A percentile compares a stretch with the other conserved stretches of the same genome.
Conservation (phyloP, 2,797 vertebrate species). For the Catamblyrhynchus diadema region DNA sequence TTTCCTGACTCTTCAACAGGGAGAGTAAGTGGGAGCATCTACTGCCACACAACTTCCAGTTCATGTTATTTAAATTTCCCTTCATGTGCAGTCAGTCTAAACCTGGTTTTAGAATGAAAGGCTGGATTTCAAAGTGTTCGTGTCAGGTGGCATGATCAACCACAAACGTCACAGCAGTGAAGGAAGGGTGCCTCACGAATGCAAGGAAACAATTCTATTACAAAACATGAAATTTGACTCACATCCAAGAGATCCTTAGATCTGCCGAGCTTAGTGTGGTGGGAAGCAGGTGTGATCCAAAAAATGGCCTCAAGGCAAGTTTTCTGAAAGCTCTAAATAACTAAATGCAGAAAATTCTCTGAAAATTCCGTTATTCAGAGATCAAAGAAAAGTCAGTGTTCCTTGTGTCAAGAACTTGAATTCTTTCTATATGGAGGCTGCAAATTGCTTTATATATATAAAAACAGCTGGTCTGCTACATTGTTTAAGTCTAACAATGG, state of each 20-base stretch:
- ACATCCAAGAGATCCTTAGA: not conserved
- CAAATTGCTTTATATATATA: not conserved
- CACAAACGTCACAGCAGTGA: not conserved
- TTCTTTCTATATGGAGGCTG: not conserved
- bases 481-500: not conserved
- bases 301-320: constrained; percentile 13
- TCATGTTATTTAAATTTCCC: not conserved
- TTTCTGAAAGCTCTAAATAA: constrained; percentile 23
- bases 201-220: not conserved
- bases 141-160: not conserved
- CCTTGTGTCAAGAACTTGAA: not conserved
- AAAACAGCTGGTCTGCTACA: not conserved
- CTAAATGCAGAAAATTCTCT: constrained; percentile 19
- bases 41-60: not conserved
- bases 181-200: not conserved
- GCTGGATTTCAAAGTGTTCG: not conserved
- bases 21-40: not conserved
- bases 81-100: not conserved
- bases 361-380: constrained; percentile 14
- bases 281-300: not conserved
- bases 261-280: not conserved
- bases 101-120: not conserved
- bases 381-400: constrained; percentile 26
- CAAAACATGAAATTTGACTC: not conserved
- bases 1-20: not conserved